Base-by-base conservation (phyloP, 92 coral and sea anemone species). In the Chrysogorgia sp. region DNA sequence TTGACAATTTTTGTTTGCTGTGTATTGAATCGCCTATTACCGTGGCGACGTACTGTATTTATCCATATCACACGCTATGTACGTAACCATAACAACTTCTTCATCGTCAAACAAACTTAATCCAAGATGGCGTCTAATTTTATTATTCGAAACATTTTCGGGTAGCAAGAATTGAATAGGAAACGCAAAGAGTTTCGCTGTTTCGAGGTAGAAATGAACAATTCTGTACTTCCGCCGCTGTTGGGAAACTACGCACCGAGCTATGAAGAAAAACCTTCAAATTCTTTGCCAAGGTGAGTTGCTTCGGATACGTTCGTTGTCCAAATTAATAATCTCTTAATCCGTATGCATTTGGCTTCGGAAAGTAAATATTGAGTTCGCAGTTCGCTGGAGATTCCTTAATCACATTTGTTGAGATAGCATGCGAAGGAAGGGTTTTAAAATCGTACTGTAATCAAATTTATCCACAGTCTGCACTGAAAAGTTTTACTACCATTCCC, bases 41-140 rank as follows among this genome's bases (percentile, higher is more conserved):
- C 33, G 21, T 56, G 35, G 50, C 65, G 35, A 72, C 79, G 52
- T 64, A 40, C 33, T 72, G 33, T 72, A 72, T 72, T 40, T 20
- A 72, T 26, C 30, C 0, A 55, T 50, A 56, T 31, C 30, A 53
- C 79, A 58, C 29, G 79, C 20, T 72, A 29, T 22, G n/a, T 56
- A 13, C 20, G 79, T 56, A 8, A 29, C 63, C 64, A 72, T 72
- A 72, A 31, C 79, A 72, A 72, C 76, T 47, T 2, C n/a, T 47
- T 47, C 53, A 47, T 15, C 15, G 7, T 23, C 6, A 14, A 0
- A 29, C 58, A 30, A 72, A 53, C 1, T 10, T 19, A 53, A 72
- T 55, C 50, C 63, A 72, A 72, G 30, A 72, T 72, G 79, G 79
- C 79, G 66, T 58, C 59, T 53, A 25, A 53, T 56, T 57, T 57